Conservation (phyloP, 2,888 invertebrate genomes). For the Drosophila affinis region DNA sequence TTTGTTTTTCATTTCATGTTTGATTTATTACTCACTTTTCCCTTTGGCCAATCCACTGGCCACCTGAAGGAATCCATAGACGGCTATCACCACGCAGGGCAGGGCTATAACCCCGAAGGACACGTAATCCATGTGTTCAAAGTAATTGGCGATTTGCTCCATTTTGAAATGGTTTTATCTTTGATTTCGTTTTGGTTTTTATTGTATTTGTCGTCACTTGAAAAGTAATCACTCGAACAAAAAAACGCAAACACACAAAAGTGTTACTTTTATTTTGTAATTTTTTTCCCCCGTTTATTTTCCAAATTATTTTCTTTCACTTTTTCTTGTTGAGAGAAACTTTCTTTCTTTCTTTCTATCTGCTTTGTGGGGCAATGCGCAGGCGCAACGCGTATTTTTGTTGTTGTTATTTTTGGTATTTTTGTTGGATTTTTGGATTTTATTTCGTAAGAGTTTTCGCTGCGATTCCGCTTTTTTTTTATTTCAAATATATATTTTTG, state of each 20-base stretch:
- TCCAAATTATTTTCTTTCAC: conserved; percentile 5
- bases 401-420: conserved; percentile 5
- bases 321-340: not conserved
- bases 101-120: conserved; percentile 64
- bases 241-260: conserved; percentile 17
- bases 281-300: conserved; percentile 7
- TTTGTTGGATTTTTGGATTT: conserved; percentile 5
- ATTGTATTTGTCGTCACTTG: conserved; percentile 23
- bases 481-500: conserved; percentile 6
- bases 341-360: not conserved
- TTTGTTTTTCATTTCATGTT: not conserved
- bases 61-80: conserved; percentile 68
- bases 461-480: conserved; percentile 11
- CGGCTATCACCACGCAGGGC: conserved; percentile 64
- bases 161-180: conserved; percentile 26
- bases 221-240: conserved; percentile 54
- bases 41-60: conserved; percentile 63
- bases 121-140: conserved; percentile 74
- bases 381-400: conserved; percentile 2
- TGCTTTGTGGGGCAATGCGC: not conserved
- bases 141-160: conserved; percentile 67
- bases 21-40: conserved; percentile 61
- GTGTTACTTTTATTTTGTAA: conserved; percentile 1
- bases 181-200: conserved; percentile 6
- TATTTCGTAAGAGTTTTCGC: conserved; percentile 15